Percentiles rank a stretch among this genome's conserved stretches.
Conservation (phyloP, 1,140 invertebrate species). For the Tetragnatha versicolor region DNA sequence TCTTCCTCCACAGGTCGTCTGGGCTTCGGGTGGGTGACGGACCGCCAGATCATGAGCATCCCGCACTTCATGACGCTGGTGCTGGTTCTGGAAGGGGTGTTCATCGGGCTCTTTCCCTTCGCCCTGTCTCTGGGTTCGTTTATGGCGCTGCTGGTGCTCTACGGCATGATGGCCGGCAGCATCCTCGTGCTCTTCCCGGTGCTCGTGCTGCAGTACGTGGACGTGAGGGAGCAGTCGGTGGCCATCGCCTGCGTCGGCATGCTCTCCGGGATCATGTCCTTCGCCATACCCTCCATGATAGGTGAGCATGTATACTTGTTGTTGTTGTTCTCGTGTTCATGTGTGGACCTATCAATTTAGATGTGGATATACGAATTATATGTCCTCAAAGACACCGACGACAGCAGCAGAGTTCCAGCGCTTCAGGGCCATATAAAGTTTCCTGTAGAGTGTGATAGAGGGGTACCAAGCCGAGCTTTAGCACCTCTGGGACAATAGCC, state of each 20-base stretch:
- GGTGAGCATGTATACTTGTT: conserved; percentile 19
- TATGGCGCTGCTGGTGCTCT: background rate
- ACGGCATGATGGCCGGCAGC: conserved; percentile 1
- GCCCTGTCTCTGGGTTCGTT: background rate
- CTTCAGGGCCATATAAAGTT: no score
- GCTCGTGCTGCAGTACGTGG: conserved; percentile 54
- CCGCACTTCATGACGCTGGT: conserved; percentile 5
- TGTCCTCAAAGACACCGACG: no score
- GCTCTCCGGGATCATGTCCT: conserved; percentile 33
- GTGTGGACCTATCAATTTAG: no score
- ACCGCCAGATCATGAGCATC: background rate
- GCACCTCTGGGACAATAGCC: no score
- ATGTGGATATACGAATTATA: no score
- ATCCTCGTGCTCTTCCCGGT: conserved; percentile 53
- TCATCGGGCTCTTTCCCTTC: conserved; percentile 6
- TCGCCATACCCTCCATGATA: conserved; percentile 50
- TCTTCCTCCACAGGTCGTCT: conserved; percentile 5
- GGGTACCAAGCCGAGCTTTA: no score
- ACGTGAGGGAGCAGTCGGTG: conserved; percentile 10
- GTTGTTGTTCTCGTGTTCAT: no score
- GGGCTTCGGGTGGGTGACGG: conserved; percentile 30
- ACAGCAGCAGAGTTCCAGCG: no score
- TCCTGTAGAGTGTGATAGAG: no score
- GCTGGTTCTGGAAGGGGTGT: conserved; percentile 16
- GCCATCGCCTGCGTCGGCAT: conserved; percentile 34